Conservation (phyloP, 2,797 vertebrate genomes). For the Aulostomus chinensis region DNA sequence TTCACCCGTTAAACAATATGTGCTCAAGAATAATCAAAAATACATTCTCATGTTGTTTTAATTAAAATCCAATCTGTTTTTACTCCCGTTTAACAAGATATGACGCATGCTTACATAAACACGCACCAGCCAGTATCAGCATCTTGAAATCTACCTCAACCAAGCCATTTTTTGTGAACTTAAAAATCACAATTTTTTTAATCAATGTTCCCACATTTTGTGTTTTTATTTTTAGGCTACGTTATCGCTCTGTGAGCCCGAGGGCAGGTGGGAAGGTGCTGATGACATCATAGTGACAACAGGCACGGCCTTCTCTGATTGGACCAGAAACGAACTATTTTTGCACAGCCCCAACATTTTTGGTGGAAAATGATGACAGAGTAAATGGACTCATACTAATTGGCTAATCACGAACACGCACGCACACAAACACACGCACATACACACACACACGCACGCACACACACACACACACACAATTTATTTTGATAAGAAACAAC, state of each 20-base stretch:
- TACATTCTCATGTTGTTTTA: too few species aligned
- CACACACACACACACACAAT: conserved; percentile 83
- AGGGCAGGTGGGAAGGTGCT: conserved; percentile 62
- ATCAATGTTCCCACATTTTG: neutral
- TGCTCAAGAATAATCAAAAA: too few species aligned
- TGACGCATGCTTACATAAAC: too few species aligned
- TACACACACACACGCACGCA: too few species aligned
- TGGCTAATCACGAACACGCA: conserved; percentile 80
- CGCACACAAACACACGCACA: too few species aligned
- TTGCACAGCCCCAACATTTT: conserved; percentile 95
- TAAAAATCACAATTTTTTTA: too few species aligned
- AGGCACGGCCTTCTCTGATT: conserved; percentile 92
- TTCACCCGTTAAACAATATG: too few species aligned
- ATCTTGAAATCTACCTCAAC: too few species aligned
- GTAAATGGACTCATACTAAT: conserved; percentile 85
- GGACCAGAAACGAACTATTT: conserved; percentile 93
- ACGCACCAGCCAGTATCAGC: too few species aligned
- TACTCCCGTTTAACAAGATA: too few species aligned
- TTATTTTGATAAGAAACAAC: conserved; percentile 96
- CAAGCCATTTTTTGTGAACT: too few species aligned
- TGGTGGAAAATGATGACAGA: conserved; percentile 90
- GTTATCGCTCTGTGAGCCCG: conserved; percentile 41
- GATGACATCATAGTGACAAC: conserved; percentile 76
- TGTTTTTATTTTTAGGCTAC: conserved; percentile 34
- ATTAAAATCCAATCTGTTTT: too few species aligned